These are phyloP conservation scores for Alouatta palliata DNA, from an alignment of 2,113 vertebrate genomes.

Conservation along the genomic window DNA sequence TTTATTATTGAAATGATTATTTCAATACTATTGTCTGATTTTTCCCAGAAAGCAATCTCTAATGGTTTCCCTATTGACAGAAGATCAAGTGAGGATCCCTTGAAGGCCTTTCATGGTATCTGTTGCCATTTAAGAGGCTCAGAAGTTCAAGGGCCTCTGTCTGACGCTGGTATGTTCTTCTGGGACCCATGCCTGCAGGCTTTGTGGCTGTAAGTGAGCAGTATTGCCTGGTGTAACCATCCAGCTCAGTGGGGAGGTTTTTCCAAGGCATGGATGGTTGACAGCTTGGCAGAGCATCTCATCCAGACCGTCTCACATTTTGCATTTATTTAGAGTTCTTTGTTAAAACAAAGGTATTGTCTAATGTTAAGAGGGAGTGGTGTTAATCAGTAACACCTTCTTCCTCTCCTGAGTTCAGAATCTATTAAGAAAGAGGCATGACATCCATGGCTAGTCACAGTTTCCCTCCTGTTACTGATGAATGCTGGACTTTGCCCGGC, in stretches of 20 bases:
- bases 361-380: neutral
- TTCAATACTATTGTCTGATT: neutral
- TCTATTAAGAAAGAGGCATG: neutral
- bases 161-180: fast-evolving
- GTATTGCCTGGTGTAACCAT: neutral
- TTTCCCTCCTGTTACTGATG: neutral
- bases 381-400: neutral
- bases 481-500: fast-evolving
- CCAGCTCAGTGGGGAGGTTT: neutral
- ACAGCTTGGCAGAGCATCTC: neutral
- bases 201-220: neutral
- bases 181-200: fast-evolving
- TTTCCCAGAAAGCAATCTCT: neutral
- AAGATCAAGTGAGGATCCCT: neutral
- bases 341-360: neutral
- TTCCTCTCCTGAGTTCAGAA: neutral
- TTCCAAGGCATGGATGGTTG: neutral
- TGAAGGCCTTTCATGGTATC: neutral
- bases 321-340: neutral
- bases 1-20: neutral
- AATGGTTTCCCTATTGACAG: neutral
- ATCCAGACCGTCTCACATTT: neutral
- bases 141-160: neutral
- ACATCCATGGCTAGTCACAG: fast-evolving
- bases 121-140: neutral